Conservation (phyloP, 1,140 invertebrate genomes). For the Bombus sylvicola region DNA sequence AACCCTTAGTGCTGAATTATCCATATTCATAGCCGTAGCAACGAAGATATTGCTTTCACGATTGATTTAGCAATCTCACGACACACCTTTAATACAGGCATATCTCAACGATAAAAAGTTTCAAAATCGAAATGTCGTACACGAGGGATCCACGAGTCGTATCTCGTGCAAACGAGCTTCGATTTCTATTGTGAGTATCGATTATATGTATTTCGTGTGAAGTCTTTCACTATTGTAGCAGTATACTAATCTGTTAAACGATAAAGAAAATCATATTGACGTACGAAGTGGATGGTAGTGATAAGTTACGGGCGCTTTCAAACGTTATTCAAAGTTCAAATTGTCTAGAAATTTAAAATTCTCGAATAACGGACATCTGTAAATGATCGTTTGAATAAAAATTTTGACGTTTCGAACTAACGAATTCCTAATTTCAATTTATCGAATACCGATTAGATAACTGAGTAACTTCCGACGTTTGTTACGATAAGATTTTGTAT, state of each 20-base stretch:
- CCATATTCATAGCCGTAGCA: conserved; percentile 14
- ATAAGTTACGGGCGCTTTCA: not conserved
- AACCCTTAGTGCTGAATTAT: not conserved
- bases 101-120: not conserved
- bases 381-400: not conserved
- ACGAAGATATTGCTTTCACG: conserved; percentile 2
- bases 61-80: conserved; percentile 16
- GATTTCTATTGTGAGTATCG: conserved; percentile 19
- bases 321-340: not conserved
- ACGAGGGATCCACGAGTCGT: conserved; percentile 40
- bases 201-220: conserved; percentile 41
- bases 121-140: conserved; percentile 48
- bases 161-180: not conserved
- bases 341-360: not conserved
- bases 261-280: not conserved
- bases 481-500: not conserved
- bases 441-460: not conserved
- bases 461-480: not conserved
- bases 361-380: not conserved
- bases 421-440: not conserved
- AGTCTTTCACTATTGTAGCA: conserved; percentile 32
- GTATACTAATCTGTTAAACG: not conserved
- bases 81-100: conserved; percentile 1
- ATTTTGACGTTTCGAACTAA: not conserved
- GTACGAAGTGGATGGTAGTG: not conserved